These are phyloP conservation scores for Gobio occitaniae DNA, from an alignment of 2,797 vertebrate species.

Conservation along the genomic window DNA sequence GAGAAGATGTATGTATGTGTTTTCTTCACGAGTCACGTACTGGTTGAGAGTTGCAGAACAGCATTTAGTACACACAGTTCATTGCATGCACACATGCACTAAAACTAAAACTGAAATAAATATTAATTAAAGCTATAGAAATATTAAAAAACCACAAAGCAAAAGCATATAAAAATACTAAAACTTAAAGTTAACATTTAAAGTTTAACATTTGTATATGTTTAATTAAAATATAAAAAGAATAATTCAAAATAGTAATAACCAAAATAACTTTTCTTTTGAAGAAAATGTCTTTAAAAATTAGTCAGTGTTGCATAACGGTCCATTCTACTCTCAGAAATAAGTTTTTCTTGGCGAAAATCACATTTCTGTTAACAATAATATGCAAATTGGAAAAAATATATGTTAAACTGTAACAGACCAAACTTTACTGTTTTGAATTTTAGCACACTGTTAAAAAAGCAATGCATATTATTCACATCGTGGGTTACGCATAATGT, in stretches of 20 bases:
- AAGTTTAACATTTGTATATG: too few relatives aligned
- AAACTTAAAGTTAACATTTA: neutral
- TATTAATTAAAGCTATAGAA: neutral
- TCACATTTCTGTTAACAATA: neutral
- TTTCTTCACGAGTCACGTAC: neutral
- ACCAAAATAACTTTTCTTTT: neutral
- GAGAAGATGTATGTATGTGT: constrained; percentile 2
- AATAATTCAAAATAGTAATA: neutral
- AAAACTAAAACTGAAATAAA: neutral
- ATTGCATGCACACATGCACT: neutral
- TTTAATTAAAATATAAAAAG: neutral
- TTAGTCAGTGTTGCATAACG: neutral
- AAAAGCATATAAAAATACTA: neutral
- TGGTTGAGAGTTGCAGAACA: neutral
- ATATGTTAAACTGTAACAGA: neutral
- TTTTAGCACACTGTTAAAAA: neutral
- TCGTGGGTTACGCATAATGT: neutral
- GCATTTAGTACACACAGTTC: neutral
- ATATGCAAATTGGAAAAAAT: neutral
- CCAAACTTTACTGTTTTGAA: neutral
- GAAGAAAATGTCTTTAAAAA: neutral
- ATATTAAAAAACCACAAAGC: neutral
- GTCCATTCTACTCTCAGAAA: neutral
- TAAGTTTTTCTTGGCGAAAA: neutral
- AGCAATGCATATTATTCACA: neutral